Evolutionary conservation across 2,113 vertebrate species (phyloP).

Genomic region (Monopterus albus): DNA sequence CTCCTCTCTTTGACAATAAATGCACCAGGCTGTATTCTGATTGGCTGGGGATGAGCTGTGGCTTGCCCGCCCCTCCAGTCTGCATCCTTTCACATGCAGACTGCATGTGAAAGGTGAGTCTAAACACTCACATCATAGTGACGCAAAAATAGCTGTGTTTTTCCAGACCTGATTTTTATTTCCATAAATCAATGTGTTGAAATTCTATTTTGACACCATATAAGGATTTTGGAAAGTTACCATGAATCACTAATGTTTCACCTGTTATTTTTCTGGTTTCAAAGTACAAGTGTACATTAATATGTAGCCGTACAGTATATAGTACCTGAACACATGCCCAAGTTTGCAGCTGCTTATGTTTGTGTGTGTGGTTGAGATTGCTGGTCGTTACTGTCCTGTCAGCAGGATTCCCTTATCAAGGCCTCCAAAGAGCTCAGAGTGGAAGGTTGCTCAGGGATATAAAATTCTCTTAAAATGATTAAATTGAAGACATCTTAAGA

Average conservation of each 20-base stretch:
- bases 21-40: slow-evolving; percentile 37
- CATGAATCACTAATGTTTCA: neutral
- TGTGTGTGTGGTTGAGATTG: slow-evolving; percentile 4
- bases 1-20: slow-evolving; percentile 14
- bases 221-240: slow-evolving; percentile 25
- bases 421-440: slow-evolving; percentile 27
- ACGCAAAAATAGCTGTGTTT: slow-evolving; percentile 31
- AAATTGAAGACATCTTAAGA: slow-evolving; percentile 9
- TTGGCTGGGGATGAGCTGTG: slow-evolving; percentile 41
- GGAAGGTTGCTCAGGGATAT: slow-evolving; percentile 28
- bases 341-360: neutral
- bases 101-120: slow-evolving; percentile 17
- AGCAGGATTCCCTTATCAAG: slow-evolving; percentile 58
- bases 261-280: neutral
- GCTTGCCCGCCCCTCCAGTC: slow-evolving; percentile 30
- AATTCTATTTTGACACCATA: slow-evolving; percentile 28
- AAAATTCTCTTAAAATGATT: slow-evolving; percentile 24
- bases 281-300: neutral
- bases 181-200: slow-evolving; percentile 4
- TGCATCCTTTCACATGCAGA: no score
- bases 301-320: neutral
- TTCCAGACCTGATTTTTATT: slow-evolving; percentile 20
- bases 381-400: slow-evolving; percentile 40
- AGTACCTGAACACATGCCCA: neutral
- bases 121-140: slow-evolving; percentile 33